Conservation (phyloP, 2,888 invertebrate species). For the Barypeithes pellucidus region DNA sequence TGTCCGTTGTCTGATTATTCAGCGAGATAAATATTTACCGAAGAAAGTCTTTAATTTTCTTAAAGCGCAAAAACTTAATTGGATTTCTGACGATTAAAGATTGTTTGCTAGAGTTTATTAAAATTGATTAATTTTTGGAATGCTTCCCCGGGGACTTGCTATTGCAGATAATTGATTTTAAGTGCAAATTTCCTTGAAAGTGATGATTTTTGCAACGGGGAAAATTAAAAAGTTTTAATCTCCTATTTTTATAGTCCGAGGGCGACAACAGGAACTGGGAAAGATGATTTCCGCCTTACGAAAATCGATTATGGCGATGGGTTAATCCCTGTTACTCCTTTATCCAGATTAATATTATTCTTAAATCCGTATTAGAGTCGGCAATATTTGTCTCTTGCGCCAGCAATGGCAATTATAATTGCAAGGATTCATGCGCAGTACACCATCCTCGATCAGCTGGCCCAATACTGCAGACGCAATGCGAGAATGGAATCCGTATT, state of each 20-base stretch:
- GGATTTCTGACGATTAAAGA: conserved; percentile 41
- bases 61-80: conserved; percentile 38
- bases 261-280: neutral
- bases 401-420: too few relatives aligned
- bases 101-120: conserved; percentile 45
- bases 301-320: too few relatives aligned
- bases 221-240: conserved; percentile 8
- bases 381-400: too few relatives aligned
- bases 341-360: too few relatives aligned
- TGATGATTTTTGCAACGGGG: neutral
- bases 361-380: too few relatives aligned
- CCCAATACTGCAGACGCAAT: too few relatives aligned
- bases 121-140: conserved; percentile 41
- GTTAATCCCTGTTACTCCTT: too few relatives aligned
- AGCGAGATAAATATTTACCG: conserved; percentile 29
- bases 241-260: neutral
- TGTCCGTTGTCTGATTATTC: too few relatives aligned
- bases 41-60: conserved; percentile 33
- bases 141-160: conserved; percentile 1
- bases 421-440: too few relatives aligned
- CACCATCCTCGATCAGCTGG: too few relatives aligned
- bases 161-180: conserved; percentile 19
- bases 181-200: neutral
- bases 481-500: too few relatives aligned
- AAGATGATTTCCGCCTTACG: too few relatives aligned